These are phyloP conservation scores for Epiblema foenella DNA, from an alignment of 2,888 invertebrate species.

Conservation along the genomic window DNA sequence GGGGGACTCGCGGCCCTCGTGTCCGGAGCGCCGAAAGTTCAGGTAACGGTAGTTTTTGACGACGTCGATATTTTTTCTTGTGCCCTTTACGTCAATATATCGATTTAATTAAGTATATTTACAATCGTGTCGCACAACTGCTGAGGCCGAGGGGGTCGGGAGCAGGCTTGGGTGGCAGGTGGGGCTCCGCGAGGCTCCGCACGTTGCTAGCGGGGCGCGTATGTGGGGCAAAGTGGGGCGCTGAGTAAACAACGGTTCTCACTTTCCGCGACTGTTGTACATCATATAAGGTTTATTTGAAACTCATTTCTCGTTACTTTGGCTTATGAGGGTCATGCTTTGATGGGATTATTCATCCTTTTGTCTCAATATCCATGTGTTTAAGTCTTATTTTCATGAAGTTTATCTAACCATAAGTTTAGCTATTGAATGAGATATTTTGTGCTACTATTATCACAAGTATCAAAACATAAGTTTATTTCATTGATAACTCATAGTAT, in stretches of 20 bases:
- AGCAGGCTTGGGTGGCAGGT: not conserved
- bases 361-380: too few species aligned
- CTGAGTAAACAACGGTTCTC: constrained; percentile 34
- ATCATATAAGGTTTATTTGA: not conserved
- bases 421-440: not conserved
- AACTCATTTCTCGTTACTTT: not conserved
- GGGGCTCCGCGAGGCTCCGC: not conserved
- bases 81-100: constrained; percentile 35
- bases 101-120: constrained; percentile 37
- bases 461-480: not conserved
- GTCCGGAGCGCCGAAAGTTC: constrained; percentile 63
- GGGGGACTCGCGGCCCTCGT: constrained; percentile 56
- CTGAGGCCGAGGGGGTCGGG: not conserved
- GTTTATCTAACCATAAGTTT: not conserved
- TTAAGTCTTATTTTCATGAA: not conserved
- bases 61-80: constrained; percentile 65
- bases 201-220: not conserved
- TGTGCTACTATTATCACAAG: not conserved
- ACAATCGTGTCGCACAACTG: not conserved
- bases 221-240: constrained; percentile 34
- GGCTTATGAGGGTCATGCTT: too few species aligned
- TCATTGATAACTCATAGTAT: not conserved
- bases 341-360: too few species aligned
- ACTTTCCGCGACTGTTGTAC: constrained; percentile 2
- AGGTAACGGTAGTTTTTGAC: constrained; percentile 83